Percentiles rank a stretch among this genome's conserved stretches.
Conservation (phyloP, 30 jellyfish, hydroid and myxozoan genomes). For the Mastigias papua region DNA sequence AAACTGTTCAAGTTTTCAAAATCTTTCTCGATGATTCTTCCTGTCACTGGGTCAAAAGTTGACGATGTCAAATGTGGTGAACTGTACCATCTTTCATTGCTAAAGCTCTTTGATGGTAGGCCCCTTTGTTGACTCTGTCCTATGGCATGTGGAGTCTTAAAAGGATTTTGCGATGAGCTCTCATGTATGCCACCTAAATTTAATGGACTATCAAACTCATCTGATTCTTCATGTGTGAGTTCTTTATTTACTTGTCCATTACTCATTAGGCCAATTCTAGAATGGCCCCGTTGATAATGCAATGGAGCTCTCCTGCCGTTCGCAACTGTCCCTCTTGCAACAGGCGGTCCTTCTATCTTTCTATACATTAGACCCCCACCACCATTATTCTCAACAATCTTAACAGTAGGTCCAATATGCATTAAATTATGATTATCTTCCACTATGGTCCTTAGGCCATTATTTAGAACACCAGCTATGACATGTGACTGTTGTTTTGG, state of each 20-base stretch:
- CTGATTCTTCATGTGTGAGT: background rate
- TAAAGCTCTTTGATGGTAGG: background rate
- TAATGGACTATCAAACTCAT: slow-evolving; percentile 29
- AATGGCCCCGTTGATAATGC: background rate
- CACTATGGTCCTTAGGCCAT: slow-evolving; percentile 49
- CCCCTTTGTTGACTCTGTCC: background rate
- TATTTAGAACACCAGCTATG: slow-evolving; percentile 21
- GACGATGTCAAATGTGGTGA: slow-evolving; percentile 26
- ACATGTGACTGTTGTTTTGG: slow-evolving; percentile 6
- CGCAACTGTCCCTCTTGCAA: background rate
- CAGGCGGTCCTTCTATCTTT: slow-evolving; percentile 32
- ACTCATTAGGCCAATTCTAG: slow-evolving; percentile 9
- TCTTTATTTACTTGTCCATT: slow-evolving; percentile 11
- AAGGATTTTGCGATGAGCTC: background rate
- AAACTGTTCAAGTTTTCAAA: background rate
- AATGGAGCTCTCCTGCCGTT: background rate
- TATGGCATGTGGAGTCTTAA: background rate
- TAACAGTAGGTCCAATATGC: slow-evolving; percentile 72
- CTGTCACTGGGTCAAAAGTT: slow-evolving; percentile 35
- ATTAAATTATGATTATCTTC: slow-evolving; percentile 28
- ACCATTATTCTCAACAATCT: slow-evolving; percentile 42
- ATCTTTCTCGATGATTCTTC: slow-evolving; percentile 28
- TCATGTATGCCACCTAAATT: slow-evolving; percentile 6
- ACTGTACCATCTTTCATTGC: background rate
- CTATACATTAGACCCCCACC: slow-evolving; percentile 61